Evolutionary conservation across 2,113 vertebrate genomes (phyloP), one percentile per base, ranked within the genome.

Genomic region (Cacatua alba): DNA sequence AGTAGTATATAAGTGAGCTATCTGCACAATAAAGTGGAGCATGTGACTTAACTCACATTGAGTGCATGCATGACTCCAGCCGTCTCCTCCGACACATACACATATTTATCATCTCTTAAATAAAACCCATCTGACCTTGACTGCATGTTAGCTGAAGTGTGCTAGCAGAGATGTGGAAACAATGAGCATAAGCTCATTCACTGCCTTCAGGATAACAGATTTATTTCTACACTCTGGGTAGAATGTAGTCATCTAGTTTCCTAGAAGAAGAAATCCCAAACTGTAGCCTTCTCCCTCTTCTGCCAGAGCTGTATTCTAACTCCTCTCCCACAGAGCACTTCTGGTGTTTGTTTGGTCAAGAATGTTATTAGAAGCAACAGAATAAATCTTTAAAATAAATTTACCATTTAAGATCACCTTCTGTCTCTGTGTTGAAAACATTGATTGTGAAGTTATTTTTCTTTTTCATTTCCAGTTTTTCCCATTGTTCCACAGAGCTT

Each of bases 81-180:
- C 37, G 37, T 37, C 37, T 37, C 37, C 37, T 37, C 37, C 37
- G 37, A 37, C 37, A 37, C 64, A 84, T 67, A 55, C 8, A 19
- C 21, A 46, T 69, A 79, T 64, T 93, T 86, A 85, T 79, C 5
- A 55, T 83, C 48, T 86, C 44, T 90, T 90, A 90, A 90, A 78
- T 39, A 93, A 93, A 94, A 90, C 59, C 52, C 23, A 33, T 71
- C 48, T 90, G 74, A 93, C 86, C 72, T 94, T 92, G 65, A 71
- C 37, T 75, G 11, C 5, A 1, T 48, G 21, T 31, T 82, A 82
- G 41, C 39, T 65, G 63, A 92, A 86, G 21, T 44, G 20, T 80
- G 21, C 17, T 10, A 78, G 35, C 28, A 78, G 33, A 93, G 86
- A 79, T n/a, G 63, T n/a, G 21, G 57, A 86, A 94, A 75, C 60